phyloP scores from a whole-genome alignment of 2,797 vertebrate genomes.

The Benthosema pterotum region DNA sequence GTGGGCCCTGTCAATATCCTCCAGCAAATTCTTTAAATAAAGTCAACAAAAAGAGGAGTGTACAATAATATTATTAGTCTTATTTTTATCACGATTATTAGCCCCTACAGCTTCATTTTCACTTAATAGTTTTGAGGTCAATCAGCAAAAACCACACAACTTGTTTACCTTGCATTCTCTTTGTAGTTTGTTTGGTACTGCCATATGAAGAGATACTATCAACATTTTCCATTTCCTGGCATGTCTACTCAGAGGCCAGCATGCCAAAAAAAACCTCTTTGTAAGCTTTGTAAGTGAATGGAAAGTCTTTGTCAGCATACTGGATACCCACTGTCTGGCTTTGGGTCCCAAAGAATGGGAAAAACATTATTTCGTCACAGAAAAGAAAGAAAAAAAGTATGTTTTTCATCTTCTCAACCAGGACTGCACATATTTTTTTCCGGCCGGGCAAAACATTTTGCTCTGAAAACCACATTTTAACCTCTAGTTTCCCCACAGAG shows the following conservation, averaged over 20 bases:
- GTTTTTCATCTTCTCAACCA: constrained; percentile 40
- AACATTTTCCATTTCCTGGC: constrained; percentile 41
- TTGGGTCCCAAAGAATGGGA: constrained; percentile 62
- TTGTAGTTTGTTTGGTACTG: constrained; percentile 22
- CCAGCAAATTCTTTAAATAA: background rate
- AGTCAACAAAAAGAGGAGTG: background rate
- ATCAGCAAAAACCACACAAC: constrained; percentile 10
- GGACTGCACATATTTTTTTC: constrained; percentile 22
- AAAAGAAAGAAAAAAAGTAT: constrained; percentile 31
- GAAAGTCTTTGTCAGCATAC: constrained; percentile 70
- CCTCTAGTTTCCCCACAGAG: constrained; percentile 15
- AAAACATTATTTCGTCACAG: constrained; percentile 50
- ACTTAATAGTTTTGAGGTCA: background rate
- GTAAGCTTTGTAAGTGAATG: constrained; percentile 38
- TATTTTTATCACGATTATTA: background rate
- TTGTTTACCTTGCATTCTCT: constrained; percentile 14
- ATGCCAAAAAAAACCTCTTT: constrained; percentile 23
- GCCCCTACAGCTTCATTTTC: background rate
- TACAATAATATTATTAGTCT: background rate
- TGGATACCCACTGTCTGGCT: constrained; percentile 48
- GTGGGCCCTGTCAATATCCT: background rate
- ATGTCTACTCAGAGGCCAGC: constrained; percentile 39
- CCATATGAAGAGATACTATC: constrained; percentile 8
- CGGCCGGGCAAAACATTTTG: constrained; percentile 24
- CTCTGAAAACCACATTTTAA: constrained; percentile 16